phyloP scores from a whole-genome alignment of 2,113 vertebrate genomes.

The Urocynchramus pylzowi region DNA sequence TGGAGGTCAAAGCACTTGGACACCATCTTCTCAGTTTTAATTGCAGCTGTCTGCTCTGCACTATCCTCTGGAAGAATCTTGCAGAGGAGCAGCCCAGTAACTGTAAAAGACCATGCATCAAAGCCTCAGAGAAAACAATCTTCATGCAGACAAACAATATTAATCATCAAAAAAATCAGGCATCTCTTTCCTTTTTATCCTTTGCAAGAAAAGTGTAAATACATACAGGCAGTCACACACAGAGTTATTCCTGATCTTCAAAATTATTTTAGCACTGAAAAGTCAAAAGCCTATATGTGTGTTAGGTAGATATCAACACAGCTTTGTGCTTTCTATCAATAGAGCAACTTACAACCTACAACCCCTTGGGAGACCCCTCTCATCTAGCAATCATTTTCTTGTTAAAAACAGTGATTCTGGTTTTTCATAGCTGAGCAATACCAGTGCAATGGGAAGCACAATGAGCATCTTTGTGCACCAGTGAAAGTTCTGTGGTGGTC shows the following conservation, averaged over 20 bases:
- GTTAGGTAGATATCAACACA: neutral
- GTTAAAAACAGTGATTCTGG: neutral
- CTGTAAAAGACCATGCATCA: neutral
- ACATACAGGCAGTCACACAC: neutral
- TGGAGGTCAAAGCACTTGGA: neutral
- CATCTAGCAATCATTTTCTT: neutral
- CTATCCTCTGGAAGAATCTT: neutral
- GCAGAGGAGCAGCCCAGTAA: neutral
- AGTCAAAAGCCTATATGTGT: neutral
- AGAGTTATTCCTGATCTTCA: neutral
- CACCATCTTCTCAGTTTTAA: neutral
- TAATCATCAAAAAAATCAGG: neutral
- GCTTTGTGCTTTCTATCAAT: neutral
- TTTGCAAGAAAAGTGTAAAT: neutral
- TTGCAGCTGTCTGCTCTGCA: neutral
- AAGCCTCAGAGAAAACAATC: neutral
- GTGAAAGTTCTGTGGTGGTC: neutral
- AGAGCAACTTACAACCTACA: neutral
- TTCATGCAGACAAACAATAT: neutral
- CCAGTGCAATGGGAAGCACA: neutral
- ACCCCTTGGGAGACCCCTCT: neutral
- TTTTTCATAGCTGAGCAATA: neutral
- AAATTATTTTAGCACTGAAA: neutral
- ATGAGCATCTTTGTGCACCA: neutral
- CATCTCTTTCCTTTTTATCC: neutral